Conservation (phyloP, 2,113 vertebrate species). For the Odontesthes bonariensis region DNA sequence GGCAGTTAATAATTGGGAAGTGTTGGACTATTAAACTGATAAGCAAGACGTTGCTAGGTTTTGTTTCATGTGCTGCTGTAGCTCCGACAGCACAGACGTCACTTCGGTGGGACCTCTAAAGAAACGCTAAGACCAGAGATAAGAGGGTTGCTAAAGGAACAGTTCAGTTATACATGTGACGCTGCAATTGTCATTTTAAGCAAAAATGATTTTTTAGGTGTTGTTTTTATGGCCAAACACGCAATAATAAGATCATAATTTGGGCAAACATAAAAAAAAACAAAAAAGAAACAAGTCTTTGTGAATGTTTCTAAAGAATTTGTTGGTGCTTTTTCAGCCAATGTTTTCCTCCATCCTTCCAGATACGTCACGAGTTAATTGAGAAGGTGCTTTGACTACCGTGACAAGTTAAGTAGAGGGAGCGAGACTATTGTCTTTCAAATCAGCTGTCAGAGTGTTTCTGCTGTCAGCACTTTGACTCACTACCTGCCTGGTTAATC, state of each 20-base stretch:
- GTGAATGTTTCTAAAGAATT: background rate
- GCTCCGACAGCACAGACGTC: background rate
- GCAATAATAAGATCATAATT: background rate
- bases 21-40: constrained; percentile 68
- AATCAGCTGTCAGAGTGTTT: constrained; percentile 82
- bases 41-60: constrained; percentile 42
- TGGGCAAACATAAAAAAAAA: background rate
- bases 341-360: constrained; percentile 55
- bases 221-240: background rate
- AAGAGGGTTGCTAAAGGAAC: background rate
- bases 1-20: constrained; percentile 83
- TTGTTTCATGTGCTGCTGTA: background rate
- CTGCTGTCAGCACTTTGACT: constrained; percentile 83
- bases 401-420: constrained; percentile 85
- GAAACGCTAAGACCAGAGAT: background rate
- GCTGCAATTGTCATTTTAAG: background rate
- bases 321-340: constrained; percentile 9
- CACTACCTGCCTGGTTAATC: constrained; percentile 86
- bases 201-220: background rate
- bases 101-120: background rate
- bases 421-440: constrained; percentile 83
- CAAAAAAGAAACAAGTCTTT: too few species aligned
- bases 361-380: constrained; percentile 70
- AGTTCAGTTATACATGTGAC: background rate
- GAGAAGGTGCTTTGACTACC: constrained; percentile 79